Percentiles rank a stretch among this genome's conserved stretches.
phyloP scores from a whole-genome alignment of 1,140 invertebrate species.

The Arion vulgaris region DNA sequence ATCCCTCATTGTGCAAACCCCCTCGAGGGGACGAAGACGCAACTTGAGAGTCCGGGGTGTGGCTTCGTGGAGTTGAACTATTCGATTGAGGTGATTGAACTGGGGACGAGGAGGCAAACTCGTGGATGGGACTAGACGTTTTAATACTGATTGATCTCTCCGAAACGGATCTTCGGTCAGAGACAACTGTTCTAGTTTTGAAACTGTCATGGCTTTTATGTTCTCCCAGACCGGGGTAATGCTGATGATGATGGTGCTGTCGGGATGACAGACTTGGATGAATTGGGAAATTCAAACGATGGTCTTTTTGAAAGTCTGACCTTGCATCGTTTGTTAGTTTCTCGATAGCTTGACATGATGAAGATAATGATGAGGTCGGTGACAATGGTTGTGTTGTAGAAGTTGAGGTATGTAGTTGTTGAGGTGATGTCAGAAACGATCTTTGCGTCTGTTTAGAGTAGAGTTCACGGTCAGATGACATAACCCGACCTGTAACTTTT shows the following conservation, averaged over 20 bases:
- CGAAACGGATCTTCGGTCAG: neutral
- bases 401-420: neutral
- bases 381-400: neutral
- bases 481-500: neutral
- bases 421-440: neutral
- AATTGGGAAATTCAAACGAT: neutral
- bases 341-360: neutral
- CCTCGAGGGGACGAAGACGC: conserved; percentile 54
- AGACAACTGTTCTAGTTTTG: neutral
- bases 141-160: neutral
- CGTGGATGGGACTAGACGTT: neutral
- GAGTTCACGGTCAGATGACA: neutral
- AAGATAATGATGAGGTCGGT: neutral
- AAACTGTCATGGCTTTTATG: neutral
- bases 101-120: conserved; percentile 33
- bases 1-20: neutral
- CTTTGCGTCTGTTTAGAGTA: neutral
- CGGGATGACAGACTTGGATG: neutral
- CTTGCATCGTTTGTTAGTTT: conserved; percentile 7
- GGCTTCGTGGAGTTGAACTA: conserved; percentile 53
- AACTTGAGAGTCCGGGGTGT: conserved; percentile 58
- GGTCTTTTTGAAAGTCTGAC: conserved; percentile 6
- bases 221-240: neutral
- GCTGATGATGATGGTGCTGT: conserved; percentile 15
- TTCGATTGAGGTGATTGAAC: conserved; percentile 53